Percentiles rank a stretch among this genome's conserved stretches.
Evolutionary conservation across 2,888 invertebrate genomes (phyloP).

Genomic region (Habroteleia sp.): DNA sequence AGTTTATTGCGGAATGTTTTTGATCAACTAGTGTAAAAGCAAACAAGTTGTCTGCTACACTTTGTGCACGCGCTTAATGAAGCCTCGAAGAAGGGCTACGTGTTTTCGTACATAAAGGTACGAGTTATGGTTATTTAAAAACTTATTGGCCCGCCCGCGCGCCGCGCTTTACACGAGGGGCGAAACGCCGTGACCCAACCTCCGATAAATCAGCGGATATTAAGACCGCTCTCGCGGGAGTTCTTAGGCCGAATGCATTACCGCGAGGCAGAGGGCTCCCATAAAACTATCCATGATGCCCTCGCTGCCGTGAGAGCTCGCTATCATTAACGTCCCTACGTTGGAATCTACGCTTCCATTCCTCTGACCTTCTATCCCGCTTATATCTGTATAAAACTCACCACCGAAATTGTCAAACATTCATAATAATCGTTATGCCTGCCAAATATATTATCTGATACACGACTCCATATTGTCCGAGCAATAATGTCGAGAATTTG

Average conservation of each 20-base stretch:
- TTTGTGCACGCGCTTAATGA: slow-evolving; percentile 65
- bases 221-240: slow-evolving; percentile 74
- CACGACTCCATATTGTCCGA: not conserved
- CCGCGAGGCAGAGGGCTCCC: slow-evolving; percentile 73
- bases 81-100: slow-evolving; percentile 67
- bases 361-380: slow-evolving; percentile 48
- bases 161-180: slow-evolving; percentile 72
- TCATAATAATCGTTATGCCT: slow-evolving; percentile 22
- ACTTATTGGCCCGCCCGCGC: slow-evolving; percentile 80
- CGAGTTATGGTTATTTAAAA: slow-evolving; percentile 80
- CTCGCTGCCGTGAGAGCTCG: slow-evolving; percentile 67
- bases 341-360: slow-evolving; percentile 68
- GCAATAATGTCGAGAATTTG: not conserved
- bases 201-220: slow-evolving; percentile 80
- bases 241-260: slow-evolving; percentile 72
- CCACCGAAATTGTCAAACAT: slow-evolving; percentile 44
- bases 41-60: slow-evolving; percentile 75
- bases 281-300: slow-evolving; percentile 72
- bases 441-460: slow-evolving; percentile 14
- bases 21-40: slow-evolving; percentile 52
- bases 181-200: slow-evolving; percentile 77
- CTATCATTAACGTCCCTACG: slow-evolving; percentile 64
- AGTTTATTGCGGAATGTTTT: too few relatives aligned
- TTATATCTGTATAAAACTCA: slow-evolving; percentile 25
- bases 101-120: slow-evolving; percentile 77